These are phyloP conservation scores for Pemphredon lugubris DNA, from an alignment of 2,888 invertebrate species.

Conservation along the genomic window DNA sequence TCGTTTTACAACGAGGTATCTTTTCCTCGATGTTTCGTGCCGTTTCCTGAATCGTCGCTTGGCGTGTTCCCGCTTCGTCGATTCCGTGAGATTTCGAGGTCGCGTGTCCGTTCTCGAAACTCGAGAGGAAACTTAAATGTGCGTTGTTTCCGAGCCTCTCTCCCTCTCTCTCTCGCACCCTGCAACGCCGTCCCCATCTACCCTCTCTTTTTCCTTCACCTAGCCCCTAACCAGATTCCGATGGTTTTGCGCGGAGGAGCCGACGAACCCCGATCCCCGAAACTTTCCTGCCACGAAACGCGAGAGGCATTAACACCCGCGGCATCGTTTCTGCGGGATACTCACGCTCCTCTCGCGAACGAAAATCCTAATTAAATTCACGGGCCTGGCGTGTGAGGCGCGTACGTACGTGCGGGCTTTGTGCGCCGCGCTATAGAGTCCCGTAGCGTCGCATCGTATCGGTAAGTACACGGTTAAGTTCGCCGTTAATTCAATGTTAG, in stretches of 20 bases:
- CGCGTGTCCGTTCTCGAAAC: conserved; percentile 23
- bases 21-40: conserved; percentile 5
- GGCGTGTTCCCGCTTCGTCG: conserved; percentile 2
- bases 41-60: conserved; percentile 1
- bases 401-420: no score
- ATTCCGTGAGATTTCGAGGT: no score
- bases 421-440: no score
- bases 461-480: no score
- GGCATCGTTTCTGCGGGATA: background rate
- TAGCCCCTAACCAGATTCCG: conserved; percentile 43
- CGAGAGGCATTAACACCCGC: conserved; percentile 20
- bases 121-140: conserved; percentile 61
- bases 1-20: no score
- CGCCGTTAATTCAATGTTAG: no score
- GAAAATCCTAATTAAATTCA: conserved; percentile 56
- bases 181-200: background rate
- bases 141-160: conserved; percentile 58
- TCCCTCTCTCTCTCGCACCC: background rate
- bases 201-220: conserved; percentile 1
- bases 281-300: conserved; percentile 34
- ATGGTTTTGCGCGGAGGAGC: conserved; percentile 16
- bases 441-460: no score
- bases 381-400: no score
- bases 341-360: conserved; percentile 9
- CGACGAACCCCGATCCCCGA: background rate